These are phyloP conservation scores for Mixornis gularis DNA, from an alignment of 2,113 vertebrate genomes.

Conservation along the genomic window DNA sequence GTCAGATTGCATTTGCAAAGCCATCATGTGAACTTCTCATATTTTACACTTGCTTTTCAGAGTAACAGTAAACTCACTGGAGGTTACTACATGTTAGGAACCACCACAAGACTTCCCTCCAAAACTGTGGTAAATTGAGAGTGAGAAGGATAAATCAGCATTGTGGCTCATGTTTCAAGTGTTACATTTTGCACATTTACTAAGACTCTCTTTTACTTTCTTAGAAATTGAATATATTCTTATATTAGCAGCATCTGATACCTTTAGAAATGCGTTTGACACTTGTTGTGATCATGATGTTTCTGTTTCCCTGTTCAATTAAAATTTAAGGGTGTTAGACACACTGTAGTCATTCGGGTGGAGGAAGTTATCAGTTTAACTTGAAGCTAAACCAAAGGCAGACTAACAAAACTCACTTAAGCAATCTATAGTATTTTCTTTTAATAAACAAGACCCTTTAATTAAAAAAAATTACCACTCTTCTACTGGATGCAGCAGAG, in stretches of 20 bases:
- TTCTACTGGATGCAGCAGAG: neutral
- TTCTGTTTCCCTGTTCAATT: neutral
- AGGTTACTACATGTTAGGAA: neutral
- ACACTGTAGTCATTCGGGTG: neutral
- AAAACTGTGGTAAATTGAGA: neutral
- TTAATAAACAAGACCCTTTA: neutral
- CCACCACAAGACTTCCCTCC: neutral
- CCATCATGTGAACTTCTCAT: neutral
- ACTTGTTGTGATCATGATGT: neutral
- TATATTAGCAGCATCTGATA: neutral
- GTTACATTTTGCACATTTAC: neutral
- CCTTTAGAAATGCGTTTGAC: neutral
- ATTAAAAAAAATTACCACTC: neutral
- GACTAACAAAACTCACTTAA: neutral
- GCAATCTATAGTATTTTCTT: neutral
- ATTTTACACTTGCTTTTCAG: neutral
- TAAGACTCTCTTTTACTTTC: neutral
- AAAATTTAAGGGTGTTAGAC: neutral
- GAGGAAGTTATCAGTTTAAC: neutral
- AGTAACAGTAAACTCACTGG: neutral
- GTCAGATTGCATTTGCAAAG: neutral
- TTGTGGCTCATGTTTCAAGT: neutral
- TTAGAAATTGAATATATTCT: neutral
- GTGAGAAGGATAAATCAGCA: neutral
- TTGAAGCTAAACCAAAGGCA: neutral